Percentiles rank a stretch among this genome's conserved stretches.
Evolutionary conservation across 2,113 vertebrate species (phyloP).

Genomic region (Jaculus jaculus): DNA sequence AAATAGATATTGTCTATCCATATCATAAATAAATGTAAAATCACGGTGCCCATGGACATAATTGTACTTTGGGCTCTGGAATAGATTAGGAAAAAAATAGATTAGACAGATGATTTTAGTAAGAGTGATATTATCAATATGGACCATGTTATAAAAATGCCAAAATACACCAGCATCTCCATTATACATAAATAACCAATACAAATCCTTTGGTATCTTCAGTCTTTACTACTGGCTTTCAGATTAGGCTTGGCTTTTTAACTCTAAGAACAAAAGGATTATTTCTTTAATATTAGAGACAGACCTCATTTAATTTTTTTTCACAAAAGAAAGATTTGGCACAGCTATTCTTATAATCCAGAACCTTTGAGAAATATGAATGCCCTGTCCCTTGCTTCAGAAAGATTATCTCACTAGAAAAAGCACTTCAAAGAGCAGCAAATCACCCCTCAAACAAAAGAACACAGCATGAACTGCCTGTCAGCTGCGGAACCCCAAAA

Average conservation of each 20-base stretch:
- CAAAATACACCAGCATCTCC: slow-evolving; percentile 1
- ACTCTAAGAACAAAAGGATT: background rate
- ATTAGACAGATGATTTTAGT: background rate
- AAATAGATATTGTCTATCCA: background rate
- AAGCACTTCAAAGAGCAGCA: slow-evolving; percentile 46
- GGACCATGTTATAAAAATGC: background rate
- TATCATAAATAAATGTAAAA: background rate
- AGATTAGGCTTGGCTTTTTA: background rate
- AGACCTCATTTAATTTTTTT: background rate
- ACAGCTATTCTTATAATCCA: background rate
- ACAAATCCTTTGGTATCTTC: background rate
- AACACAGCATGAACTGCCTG: background rate
- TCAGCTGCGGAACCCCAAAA: background rate
- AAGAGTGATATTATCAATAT: background rate
- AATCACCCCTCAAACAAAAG: slow-evolving; percentile 49
- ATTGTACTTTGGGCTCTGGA: background rate
- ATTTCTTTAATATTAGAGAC: slow-evolving; percentile 18
- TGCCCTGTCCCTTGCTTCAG: slow-evolving; percentile 18
- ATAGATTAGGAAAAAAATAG: background rate
- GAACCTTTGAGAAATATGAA: slow-evolving; percentile 43
- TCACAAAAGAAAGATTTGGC: background rate
- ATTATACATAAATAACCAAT: slow-evolving; percentile 8
- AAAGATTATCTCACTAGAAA: slow-evolving; percentile 50
- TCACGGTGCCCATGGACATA: background rate
- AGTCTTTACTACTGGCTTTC: background rate